A percentile compares a stretch with the other conserved stretches of the same genome.
Evolutionary conservation across 2,797 vertebrate species (phyloP).

Genomic region (Pangasius macronema): DNA sequence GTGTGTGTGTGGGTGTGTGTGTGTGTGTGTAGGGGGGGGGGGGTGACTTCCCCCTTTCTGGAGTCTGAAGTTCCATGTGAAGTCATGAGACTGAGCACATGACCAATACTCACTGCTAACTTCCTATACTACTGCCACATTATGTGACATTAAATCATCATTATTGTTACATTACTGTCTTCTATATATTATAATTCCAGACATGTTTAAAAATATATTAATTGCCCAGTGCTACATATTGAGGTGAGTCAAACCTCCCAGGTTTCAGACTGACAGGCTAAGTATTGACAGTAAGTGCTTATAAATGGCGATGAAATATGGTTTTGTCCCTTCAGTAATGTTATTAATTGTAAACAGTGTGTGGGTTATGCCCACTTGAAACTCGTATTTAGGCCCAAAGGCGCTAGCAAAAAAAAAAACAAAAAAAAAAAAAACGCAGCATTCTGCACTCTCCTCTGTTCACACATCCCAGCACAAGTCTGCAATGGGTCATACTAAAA

Average conservation of each 20-base stretch:
- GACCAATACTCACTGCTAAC: constrained; percentile 36
- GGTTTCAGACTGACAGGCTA: not conserved
- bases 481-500: constrained; percentile 60
- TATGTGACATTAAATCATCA: not conserved
- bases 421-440: not conserved
- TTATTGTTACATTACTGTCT: not conserved
- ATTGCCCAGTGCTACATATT: not conserved
- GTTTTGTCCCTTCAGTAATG: not conserved
- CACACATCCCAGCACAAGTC: constrained; percentile 49
- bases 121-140: constrained; percentile 11
- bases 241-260: not conserved
- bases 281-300: not conserved
- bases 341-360: not conserved
- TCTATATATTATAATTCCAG: not conserved
- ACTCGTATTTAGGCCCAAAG: not conserved
- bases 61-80: constrained; percentile 27
- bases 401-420: not conserved
- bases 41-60: constrained; percentile 7
- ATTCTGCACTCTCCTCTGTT: constrained; percentile 12
- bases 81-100: constrained; percentile 44
- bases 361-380: not conserved
- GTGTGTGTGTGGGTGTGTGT: not conserved
- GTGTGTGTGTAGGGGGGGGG: not conserved
- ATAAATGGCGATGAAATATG: not conserved
- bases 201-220: not conserved